Evolutionary conservation across 2,113 vertebrate genomes (phyloP), one percentile per base, ranked within the genome.

Genomic region (Arothron firmamentum): DNA sequence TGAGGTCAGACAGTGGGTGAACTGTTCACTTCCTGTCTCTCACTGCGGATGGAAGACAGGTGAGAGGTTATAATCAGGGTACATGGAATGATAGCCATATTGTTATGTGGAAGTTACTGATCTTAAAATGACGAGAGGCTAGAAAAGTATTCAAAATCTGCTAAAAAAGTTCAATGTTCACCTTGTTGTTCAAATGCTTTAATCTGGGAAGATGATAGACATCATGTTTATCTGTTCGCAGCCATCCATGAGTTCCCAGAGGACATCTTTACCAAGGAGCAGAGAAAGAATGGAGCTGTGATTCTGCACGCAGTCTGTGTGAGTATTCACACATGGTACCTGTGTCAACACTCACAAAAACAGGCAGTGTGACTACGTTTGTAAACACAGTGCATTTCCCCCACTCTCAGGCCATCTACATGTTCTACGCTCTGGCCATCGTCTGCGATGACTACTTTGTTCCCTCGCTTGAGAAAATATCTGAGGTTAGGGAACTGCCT

Each of bases 391-490:
- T 2, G 25, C 6, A 8, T 75, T 21, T n/a, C 16, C 10, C 10
- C n/a, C 47, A 18, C 51, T 0, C 21, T 56, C 18, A 92, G 91
- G 90, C 90, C 7, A 88, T 92, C 77, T 92, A 92, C 81, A 92
- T 90, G 90, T 92, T 92, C 84, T 92, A 92, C 25, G 91, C 91
- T 57, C 82, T 92, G 34, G 91, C 91, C 50, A 90, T 92, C 41
- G 85, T 92, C 68, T 92, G 91, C 18, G 90, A 92, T 9, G 89
- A 91, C 78, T 92, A 88, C 83, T 92, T 92, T 62, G 91, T 92
- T n/a, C 91, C 91, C 1, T 92, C 90, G 14, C 85, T 92, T 61
- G 90, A 92, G 80, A 92, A 92, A 76, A 92, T 92, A 79, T 92
- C 90, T 23, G 89, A 92, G 90, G 91, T 91, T 67, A 81, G 90